phyloP scores from a whole-genome alignment of 2,113 vertebrate species.

The Engystomops pustulosus region DNA sequence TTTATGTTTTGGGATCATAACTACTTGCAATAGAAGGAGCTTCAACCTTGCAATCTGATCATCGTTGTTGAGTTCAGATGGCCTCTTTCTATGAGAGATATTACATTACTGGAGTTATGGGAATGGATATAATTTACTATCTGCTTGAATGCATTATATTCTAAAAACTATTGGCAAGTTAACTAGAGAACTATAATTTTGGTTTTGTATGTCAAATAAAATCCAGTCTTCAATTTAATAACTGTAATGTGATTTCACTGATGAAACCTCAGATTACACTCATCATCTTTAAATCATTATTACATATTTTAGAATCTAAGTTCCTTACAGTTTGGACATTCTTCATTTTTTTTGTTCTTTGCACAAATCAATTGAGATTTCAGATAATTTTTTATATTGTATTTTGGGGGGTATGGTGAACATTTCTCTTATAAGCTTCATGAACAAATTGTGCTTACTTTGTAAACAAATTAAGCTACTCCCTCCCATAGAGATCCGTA shows the following conservation, averaged over 20 bases:
- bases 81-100: conserved; percentile 36
- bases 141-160: conserved; percentile 28
- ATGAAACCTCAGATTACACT: conserved; percentile 12
- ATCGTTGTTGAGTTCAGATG: conserved; percentile 32
- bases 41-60: conserved; percentile 35
- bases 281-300: conserved; percentile 3
- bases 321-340: background rate
- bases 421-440: no score
- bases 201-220: conserved; percentile 17
- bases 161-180: conserved; percentile 24
- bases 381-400: no score
- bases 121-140: conserved; percentile 52
- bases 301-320: background rate
- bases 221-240: conserved; percentile 22
- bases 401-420: no score
- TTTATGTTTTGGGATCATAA: conserved; percentile 9
- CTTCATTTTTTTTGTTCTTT: background rate
- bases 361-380: background rate
- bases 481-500: no score
- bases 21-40: conserved; percentile 44
- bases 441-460: no score
- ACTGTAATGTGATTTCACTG: conserved; percentile 23
- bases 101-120: conserved; percentile 35
- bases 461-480: no score
- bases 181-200: background rate